Base-by-base conservation (phyloP, 2,888 invertebrate genomes). In the Temnothorax unifasciatus region DNA sequence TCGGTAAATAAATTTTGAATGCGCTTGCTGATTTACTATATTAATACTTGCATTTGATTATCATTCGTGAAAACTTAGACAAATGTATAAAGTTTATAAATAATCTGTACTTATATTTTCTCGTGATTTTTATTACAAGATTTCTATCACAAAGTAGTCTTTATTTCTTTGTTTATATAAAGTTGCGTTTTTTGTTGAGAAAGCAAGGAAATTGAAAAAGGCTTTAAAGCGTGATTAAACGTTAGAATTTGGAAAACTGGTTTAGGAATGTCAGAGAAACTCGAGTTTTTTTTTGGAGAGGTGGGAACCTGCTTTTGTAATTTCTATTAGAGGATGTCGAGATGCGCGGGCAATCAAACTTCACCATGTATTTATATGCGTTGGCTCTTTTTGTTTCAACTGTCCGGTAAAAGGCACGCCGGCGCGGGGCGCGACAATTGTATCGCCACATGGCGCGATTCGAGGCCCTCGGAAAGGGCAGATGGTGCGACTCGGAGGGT, bases 381-480 rank as follows among this genome's bases (percentile, higher is more conserved):
- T n/a, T n/a, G 13, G 21, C 21, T 21, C 21, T 66, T 77, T 66
- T 77, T 68, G 38, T 77, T 52, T 44, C n/a, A 54, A 77, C 52
- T 68, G 52, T 25, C 25, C 69, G 25, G 13, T 52, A 54, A 77
- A 68, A 77, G 41, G n/a, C 25, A 25, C 68, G n/a, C 38, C 75
- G 47, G 25, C 34, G 34, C 34, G 15, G 75, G 38, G 21, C 59
- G 74, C 74, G 59, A 74, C 79, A 81, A 81, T 81, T 81, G 79
- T 81, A 81, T 47, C 59, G 74, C 79, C 79, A 81, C 79, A 81
- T 81, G 79, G 79, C 75, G 59, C 79, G 44, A 74, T 69, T 79
- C 59, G 59, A 25, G 38, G 47, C 75, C 59, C 47, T 74, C 74
- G 25, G 18, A 47, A 59, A 81, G 75, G 66, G 79, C 79, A 81